Conservation (phyloP, 2,113 vertebrate species). For the Thinocorus orbignyianus region DNA sequence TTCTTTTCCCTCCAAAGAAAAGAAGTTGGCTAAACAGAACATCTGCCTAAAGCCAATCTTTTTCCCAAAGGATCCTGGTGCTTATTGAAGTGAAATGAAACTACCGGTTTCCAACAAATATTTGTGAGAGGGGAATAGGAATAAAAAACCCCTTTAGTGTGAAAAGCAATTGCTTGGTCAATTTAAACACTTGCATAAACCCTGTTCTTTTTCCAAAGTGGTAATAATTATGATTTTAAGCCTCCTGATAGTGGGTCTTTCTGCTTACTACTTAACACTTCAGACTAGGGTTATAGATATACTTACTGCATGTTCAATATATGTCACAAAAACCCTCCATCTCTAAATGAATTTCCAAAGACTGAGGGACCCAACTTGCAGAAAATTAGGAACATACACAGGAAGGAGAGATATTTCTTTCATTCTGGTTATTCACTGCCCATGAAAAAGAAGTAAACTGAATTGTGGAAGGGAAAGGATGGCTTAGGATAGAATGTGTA, state of each 20-base stretch:
- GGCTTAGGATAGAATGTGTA: not conserved
- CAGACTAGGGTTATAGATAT: not conserved
- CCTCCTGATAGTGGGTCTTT: not conserved
- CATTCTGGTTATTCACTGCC: not conserved
- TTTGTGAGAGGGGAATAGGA: not conserved
- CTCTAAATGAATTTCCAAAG: not conserved
- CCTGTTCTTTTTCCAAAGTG: not conserved
- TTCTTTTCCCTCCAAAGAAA: slow-evolving; percentile 39
- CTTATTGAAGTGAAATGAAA: slow-evolving; percentile 39
- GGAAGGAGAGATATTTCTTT: not conserved
- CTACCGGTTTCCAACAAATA: slow-evolving; percentile 11
- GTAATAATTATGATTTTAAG: not conserved
- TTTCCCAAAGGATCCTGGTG: not conserved
- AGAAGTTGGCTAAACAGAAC: slow-evolving; percentile 36
- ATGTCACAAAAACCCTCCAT: not conserved
- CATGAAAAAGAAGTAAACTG: not conserved
- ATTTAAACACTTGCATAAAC: not conserved
- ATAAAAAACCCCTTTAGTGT: not conserved
- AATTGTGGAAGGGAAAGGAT: not conserved
- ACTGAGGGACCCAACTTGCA: not conserved
- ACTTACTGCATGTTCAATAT: not conserved
- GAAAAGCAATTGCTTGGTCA: slow-evolving; percentile 20
- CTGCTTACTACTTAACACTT: not conserved
- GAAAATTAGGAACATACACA: not conserved
- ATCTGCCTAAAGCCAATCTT: slow-evolving; percentile 6